Percentiles rank a stretch among this genome's conserved stretches.
These are phyloP conservation scores for Meriones unguiculatus DNA, from an alignment of 2,113 vertebrate genomes.

Conservation along the genomic window DNA sequence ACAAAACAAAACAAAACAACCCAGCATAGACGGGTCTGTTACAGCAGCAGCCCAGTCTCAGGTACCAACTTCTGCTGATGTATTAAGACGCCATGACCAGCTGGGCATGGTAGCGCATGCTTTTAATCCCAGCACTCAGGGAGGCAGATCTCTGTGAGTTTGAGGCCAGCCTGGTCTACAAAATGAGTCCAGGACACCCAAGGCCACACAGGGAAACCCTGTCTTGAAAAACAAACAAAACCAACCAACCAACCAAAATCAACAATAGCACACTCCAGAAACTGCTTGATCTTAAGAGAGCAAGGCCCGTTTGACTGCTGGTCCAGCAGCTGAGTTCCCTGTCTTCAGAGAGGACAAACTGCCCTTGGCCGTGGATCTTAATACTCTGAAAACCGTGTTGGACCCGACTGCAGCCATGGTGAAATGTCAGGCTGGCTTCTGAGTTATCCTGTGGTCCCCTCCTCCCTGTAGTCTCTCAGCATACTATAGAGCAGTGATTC, in stretches of 20 bases:
- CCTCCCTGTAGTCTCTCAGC: neutral
- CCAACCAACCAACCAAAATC: too few species aligned
- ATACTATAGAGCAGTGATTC: neutral
- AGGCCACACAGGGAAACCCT: too few species aligned
- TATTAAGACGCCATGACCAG: neutral
- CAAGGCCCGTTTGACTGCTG: conserved; percentile 88
- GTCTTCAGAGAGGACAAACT: too few species aligned
- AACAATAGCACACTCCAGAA: conserved; percentile 91
- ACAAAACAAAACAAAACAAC: neutral
- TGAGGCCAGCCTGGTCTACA: too few species aligned
- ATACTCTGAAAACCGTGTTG: neutral
- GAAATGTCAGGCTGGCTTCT: neutral
- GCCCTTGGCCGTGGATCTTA: too few species aligned
- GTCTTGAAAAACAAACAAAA: too few species aligned
- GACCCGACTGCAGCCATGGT: neutral
- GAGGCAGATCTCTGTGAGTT: too few species aligned
- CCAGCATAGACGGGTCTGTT: neutral
- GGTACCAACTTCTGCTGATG: neutral
- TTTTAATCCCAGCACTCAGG: too few species aligned
- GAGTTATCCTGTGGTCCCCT: neutral
- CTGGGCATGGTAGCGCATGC: neutral
- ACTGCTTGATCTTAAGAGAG: conserved; percentile 95
- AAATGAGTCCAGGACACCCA: too few species aligned
- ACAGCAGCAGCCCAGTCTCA: neutral
- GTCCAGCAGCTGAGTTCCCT: conserved; percentile 80